Base-by-base conservation (phyloP, 1,140 invertebrate genomes). In the Mizuhopecten yessoensis region DNA sequence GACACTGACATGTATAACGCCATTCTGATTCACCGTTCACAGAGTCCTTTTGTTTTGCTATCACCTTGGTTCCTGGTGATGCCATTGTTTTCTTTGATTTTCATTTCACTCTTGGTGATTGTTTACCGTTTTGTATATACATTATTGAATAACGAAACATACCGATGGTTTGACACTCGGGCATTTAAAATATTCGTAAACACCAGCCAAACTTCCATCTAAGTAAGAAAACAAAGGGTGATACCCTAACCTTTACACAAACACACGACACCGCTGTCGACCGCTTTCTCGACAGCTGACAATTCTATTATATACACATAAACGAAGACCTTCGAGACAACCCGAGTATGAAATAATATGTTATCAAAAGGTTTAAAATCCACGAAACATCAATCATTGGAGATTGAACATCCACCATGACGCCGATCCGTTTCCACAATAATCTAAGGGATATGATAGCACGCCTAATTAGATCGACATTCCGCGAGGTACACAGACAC, bases 361-460 rank as follows among this genome's bases (percentile, higher is more conserved):
- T 75, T 75, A 75, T 75, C 57, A 75, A 75, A n/a, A 75, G 57
- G 29, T 75, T 75, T 75, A 75, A 75, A 75, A n/a, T 29, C 57
- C 57, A 75, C 29, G 57, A 75, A 75, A 75, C n/a, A 75, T 75
- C 57, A 75, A 75, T 75, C 57, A 75, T n/a, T 75, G 3, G 1
- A 75, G 57, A 5, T 5, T 29, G 57, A 75, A 75, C 57, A 75
- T 75, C 57, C 57, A n/a, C 11, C n/a, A 75, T 5, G 23, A 75
- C 57, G n/a, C 23, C 23, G 57, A 29, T 23, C 57, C 23, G 23
- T 75, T n/a, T 29, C 57, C 57, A 29, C n/a, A 29, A n/a, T 29
- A 75, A 75, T 29, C 57, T 17, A 17, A 75, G 57, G n/a, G 57
- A 75, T 75, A 75, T 75, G 57, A 75, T 75, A 75, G n/a, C 23